phyloP scores from a whole-genome alignment of 2,888 invertebrate genomes.

The Apotomis capreana region DNA sequence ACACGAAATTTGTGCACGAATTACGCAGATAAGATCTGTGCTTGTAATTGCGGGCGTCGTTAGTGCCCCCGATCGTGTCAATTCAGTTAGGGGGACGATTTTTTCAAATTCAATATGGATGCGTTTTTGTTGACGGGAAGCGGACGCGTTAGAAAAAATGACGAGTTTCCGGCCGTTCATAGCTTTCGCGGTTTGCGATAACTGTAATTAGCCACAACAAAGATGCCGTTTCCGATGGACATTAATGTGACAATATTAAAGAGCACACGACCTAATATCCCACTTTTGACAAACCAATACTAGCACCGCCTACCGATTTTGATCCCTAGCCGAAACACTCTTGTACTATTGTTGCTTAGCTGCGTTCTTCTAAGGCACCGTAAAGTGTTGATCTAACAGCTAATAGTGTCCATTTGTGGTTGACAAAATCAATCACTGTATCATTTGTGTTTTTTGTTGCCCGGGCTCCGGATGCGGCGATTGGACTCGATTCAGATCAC shows the following conservation, averaged over 20 bases:
- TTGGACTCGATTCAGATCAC: constrained; percentile 50
- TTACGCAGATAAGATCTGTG: constrained; percentile 79
- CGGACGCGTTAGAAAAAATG: constrained; percentile 79
- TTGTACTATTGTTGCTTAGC: not conserved
- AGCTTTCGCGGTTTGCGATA: constrained; percentile 73
- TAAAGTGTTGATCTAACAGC: constrained; percentile 54
- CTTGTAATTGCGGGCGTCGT: constrained; percentile 79
- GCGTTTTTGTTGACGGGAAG: constrained; percentile 70
- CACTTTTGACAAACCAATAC: constrained; percentile 48
- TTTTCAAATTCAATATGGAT: constrained; percentile 71
- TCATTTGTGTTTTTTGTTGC: constrained; percentile 52
- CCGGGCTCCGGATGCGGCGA: constrained; percentile 68
- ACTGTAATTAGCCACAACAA: constrained; percentile 69
- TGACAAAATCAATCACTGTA: constrained; percentile 63
- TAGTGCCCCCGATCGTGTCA: constrained; percentile 77
- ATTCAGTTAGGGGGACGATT: constrained; percentile 79
- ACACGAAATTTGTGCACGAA: constrained; percentile 74
- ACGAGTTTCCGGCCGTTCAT: constrained; percentile 70
- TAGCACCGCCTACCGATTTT: constrained; percentile 6
- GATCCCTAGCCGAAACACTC: not conserved
- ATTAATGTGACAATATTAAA: constrained; percentile 62
- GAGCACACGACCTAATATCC: constrained; percentile 52
- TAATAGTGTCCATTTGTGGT: constrained; percentile 63
- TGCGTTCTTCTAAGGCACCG: constrained; percentile 4
- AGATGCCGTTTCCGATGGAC: constrained; percentile 52